phyloP scores from a whole-genome alignment of 1,140 invertebrate species.

The Arion vulgaris region DNA sequence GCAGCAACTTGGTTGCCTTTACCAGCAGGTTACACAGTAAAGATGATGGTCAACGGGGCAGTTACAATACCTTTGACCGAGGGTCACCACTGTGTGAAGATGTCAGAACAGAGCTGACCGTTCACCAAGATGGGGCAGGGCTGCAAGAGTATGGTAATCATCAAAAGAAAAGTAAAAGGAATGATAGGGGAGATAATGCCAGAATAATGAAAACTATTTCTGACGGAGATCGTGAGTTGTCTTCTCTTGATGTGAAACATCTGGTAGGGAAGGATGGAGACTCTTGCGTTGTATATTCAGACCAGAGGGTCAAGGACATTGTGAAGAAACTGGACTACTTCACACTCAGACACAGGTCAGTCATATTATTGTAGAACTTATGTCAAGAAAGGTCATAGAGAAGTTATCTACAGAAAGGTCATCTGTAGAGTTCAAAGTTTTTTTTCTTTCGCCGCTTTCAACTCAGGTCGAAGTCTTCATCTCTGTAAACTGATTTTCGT shows the following conservation, averaged over 20 bases:
- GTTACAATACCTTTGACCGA: not conserved
- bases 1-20: not conserved
- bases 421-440: not conserved
- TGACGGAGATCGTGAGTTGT: not conserved
- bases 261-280: not conserved
- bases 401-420: not conserved
- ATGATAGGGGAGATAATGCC: not conserved
- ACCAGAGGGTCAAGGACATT: not conserved
- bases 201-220: not conserved
- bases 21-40: not conserved
- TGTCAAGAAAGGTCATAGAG: too few relatives aligned
- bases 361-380: not conserved
- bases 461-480: not conserved
- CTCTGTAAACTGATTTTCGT: not conserved
- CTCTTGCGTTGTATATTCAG: not conserved
- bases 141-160: not conserved
- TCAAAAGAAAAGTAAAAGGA: not conserved
- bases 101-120: not conserved
- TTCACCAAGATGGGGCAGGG: not conserved
- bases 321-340: conserved; percentile 3
- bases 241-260: not conserved
- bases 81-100: not conserved
- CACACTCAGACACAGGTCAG: conserved; percentile 7
- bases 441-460: not conserved
- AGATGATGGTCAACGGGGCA: not conserved